Percentiles rank a stretch among this genome's conserved stretches.
Evolutionary conservation across 1,140 invertebrate genomes (phyloP).

Genomic region (Drosophila elegans): DNA sequence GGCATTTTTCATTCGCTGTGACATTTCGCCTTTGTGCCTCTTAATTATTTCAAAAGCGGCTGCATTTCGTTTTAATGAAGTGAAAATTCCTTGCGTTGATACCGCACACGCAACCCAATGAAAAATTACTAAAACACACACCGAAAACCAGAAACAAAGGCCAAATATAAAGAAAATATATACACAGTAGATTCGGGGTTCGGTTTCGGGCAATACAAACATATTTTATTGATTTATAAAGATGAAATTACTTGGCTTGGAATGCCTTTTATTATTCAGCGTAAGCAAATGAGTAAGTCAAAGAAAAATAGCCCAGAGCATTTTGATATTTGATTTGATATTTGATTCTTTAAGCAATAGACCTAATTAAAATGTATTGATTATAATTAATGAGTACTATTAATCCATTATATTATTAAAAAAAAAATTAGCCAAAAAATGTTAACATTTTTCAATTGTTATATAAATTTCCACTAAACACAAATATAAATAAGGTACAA

Average conservation of each 20-base stretch:
- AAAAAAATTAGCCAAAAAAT: too few species aligned
- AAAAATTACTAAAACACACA: slow-evolving; percentile 47
- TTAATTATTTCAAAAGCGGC: slow-evolving; percentile 82
- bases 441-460: too few species aligned
- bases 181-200: slow-evolving; percentile 20
- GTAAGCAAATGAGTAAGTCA: neutral
- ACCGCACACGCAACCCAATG: slow-evolving; percentile 74
- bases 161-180: slow-evolving; percentile 32
- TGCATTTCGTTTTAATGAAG: slow-evolving; percentile 84
- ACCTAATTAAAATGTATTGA: too few species aligned
- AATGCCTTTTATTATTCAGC: neutral
- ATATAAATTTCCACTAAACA: too few species aligned
- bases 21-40: slow-evolving; percentile 81
- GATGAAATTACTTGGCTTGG: slow-evolving; percentile 9
- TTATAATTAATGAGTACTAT: too few species aligned
- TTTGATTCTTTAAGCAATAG: too few species aligned
- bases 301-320: too few species aligned
- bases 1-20: slow-evolving; percentile 81
- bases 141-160: slow-evolving; percentile 36
- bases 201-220: slow-evolving; percentile 23
- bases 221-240: slow-evolving; percentile 38
- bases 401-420: too few species aligned
- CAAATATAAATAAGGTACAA: too few species aligned
- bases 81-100: slow-evolving; percentile 82
- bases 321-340: too few species aligned